phyloP scores from a whole-genome alignment of 2,113 vertebrate species.

The Engystomops pustulosus region DNA sequence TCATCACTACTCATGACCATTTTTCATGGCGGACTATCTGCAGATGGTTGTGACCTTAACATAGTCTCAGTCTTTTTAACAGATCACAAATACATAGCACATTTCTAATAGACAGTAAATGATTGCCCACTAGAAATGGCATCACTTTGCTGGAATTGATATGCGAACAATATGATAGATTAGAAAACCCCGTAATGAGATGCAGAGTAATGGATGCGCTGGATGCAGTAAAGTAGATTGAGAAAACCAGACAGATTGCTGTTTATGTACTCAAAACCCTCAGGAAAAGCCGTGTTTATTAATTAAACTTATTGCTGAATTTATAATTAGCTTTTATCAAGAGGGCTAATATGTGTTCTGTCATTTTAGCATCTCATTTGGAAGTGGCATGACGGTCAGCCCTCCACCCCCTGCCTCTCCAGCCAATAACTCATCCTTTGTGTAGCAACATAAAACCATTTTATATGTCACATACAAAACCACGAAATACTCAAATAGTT shows the following conservation, averaged over 20 bases:
- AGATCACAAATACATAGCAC: neutral
- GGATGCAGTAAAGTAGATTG: constrained; percentile 23
- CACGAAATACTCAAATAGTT: neutral
- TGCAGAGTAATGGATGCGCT: constrained; percentile 51
- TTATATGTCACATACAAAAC: neutral
- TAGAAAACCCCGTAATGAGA: constrained; percentile 50
- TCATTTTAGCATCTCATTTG: constrained; percentile 47
- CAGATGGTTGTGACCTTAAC: neutral
- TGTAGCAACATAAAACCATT: neutral
- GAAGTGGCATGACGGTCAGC: neutral
- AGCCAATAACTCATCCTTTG: constrained; percentile 26
- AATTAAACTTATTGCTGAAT: constrained; percentile 57
- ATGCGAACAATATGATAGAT: constrained; percentile 41
- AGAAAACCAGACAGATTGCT: constrained; percentile 51
- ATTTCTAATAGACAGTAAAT: constrained; percentile 13
- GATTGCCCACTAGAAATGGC: constrained; percentile 13
- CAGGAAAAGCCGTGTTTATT: constrained; percentile 55
- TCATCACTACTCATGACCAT: neutral
- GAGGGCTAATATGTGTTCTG: constrained; percentile 44
- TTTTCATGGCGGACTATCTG: neutral
- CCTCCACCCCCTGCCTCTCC: neutral
- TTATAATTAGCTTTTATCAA: constrained; percentile 56
- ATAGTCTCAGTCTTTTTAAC: neutral
- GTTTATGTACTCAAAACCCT: constrained; percentile 52
- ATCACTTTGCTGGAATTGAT: constrained; percentile 35